These are phyloP conservation scores for Druceiella hillmani DNA, from an alignment of 2,888 invertebrate species.

Conservation along the genomic window DNA sequence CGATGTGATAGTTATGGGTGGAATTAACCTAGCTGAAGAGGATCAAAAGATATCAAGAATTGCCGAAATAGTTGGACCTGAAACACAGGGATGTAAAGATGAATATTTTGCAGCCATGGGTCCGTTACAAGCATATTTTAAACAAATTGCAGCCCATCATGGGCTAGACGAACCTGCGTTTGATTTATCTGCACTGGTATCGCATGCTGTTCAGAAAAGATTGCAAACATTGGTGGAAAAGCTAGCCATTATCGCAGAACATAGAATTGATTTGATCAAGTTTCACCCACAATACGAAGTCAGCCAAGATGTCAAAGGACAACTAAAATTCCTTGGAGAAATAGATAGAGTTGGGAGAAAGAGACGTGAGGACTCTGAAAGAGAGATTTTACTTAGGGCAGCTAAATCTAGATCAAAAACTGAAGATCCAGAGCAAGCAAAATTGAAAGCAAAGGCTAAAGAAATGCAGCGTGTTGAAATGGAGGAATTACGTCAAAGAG, in stretches of 20 bases:
- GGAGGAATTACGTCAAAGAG: conserved; percentile 89
- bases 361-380: conserved; percentile 90
- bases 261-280: conserved; percentile 87
- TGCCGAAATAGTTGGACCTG: conserved; percentile 85
- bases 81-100: conserved; percentile 93
- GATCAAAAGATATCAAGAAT: conserved; percentile 89
- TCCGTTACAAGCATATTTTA: conserved; percentile 71
- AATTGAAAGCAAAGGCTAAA: conserved; percentile 85
- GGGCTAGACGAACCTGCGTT: conserved; percentile 79
- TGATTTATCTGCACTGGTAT: conserved; percentile 86
- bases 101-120: conserved; percentile 79
- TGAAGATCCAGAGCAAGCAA: conserved; percentile 97
- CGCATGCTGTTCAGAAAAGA: conserved; percentile 91
- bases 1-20: conserved; percentile 98
- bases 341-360: conserved; percentile 91
- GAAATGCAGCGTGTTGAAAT: conserved; percentile 95
- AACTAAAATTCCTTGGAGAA: conserved; percentile 95
- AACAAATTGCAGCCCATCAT: conserved; percentile 65
- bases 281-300: conserved; percentile 84
- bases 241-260: conserved; percentile 88
- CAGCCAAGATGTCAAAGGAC: conserved; percentile 84
- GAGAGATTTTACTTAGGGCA: conserved; percentile 87
- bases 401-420: conserved; percentile 95
- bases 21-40: conserved; percentile 95
- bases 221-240: conserved; percentile 88